These are phyloP conservation scores for Malurus cyaneus DNA, from an alignment of 2,113 vertebrate species.

Conservation along the genomic window DNA sequence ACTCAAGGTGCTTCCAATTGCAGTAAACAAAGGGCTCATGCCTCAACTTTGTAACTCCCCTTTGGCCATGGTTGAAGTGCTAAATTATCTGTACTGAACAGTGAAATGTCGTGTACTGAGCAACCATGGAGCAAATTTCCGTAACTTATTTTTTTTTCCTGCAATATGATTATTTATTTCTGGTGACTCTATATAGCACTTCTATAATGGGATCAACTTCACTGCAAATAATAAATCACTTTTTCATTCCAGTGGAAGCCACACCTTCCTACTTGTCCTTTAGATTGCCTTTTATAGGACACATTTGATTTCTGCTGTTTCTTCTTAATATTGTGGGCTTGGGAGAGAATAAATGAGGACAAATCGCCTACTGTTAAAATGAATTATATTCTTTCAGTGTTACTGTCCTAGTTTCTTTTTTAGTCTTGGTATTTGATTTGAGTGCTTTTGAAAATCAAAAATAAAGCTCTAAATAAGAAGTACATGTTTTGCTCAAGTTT, in stretches of 20 bases:
- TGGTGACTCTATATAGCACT: neutral
- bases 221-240: neutral
- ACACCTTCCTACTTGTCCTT: neutral
- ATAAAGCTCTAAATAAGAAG: neutral
- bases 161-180: neutral
- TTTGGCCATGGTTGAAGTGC: neutral
- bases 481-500: neutral
- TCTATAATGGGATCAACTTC: neutral
- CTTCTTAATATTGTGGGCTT: neutral
- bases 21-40: neutral
- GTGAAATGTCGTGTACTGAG: neutral
- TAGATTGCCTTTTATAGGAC: neutral
- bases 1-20: neutral
- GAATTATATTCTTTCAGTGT: neutral
- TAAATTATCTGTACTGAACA: neutral
- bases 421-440: neutral
- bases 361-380: neutral
- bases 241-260: neutral
- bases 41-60: neutral
- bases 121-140: neutral
- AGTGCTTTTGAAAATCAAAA: neutral
- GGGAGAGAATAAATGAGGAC: constrained; percentile 25
- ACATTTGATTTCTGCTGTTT: neutral
- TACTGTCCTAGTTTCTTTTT: constrained; percentile 2
- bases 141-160: neutral